phyloP scores from a whole-genome alignment of 2,113 vertebrate species.

The Seriola dumerili region DNA sequence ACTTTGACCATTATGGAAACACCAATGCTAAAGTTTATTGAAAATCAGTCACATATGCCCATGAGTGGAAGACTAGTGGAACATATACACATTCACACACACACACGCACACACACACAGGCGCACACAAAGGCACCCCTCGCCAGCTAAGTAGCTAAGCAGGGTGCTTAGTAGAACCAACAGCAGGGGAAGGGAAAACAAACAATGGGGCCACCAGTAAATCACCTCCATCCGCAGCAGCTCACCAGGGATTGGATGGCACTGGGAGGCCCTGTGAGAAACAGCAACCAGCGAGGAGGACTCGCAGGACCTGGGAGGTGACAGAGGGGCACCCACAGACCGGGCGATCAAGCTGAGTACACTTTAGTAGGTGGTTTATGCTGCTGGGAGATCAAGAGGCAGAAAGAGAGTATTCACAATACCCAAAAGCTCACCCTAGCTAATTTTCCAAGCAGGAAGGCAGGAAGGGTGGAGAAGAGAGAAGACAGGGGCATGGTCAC shows the following conservation, averaged over 20 bases:
- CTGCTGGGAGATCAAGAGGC: constrained; percentile 18
- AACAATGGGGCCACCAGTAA: constrained; percentile 77
- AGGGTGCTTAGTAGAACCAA: constrained; percentile 76
- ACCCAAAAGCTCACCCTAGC: neutral
- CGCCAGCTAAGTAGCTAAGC: constrained; percentile 76
- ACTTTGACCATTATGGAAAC: constrained; percentile 30
- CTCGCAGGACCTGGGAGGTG: constrained; percentile 3
- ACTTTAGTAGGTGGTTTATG: constrained; percentile 16
- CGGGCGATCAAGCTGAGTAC: neutral
- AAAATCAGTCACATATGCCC: constrained; percentile 25
- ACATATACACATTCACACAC: constrained; percentile 32
- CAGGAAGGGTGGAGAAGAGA: constrained; percentile 35
- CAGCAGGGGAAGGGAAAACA: constrained; percentile 74
- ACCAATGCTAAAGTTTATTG: constrained; percentile 36
- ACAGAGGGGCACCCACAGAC: neutral
- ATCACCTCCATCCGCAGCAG: constrained; percentile 76
- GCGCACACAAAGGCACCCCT: constrained; percentile 54
- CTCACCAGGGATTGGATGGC: constrained; percentile 66
- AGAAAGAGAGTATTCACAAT: neutral
- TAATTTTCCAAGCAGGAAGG: constrained; percentile 9
- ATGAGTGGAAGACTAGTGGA: constrained; percentile 23
- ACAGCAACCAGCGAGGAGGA: constrained; percentile 23
- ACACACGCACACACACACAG: constrained; percentile 38
- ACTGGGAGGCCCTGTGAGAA: constrained; percentile 67
- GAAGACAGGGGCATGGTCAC: constrained; percentile 29